These are phyloP conservation scores for Fabriciana adippe DNA, from an alignment of 2,888 invertebrate genomes.

Conservation along the genomic window DNA sequence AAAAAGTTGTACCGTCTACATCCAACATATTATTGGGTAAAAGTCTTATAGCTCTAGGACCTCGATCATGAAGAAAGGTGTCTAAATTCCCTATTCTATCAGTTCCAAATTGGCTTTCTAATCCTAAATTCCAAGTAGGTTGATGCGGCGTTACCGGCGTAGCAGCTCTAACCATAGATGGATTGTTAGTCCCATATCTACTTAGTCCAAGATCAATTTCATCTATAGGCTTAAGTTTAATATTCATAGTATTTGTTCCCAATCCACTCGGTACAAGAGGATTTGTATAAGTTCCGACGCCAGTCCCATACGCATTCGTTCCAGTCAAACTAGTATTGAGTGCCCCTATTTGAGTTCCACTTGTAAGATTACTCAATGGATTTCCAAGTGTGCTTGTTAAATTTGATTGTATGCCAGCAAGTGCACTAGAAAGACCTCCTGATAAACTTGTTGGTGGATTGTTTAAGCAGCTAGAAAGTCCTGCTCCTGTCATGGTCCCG, in stretches of 20 bases:
- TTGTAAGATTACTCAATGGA: conserved; percentile 67
- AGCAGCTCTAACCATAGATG: conserved; percentile 78
- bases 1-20: conserved; percentile 67
- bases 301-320: conserved; percentile 65
- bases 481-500: conserved; percentile 76
- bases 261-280: conserved; percentile 83
- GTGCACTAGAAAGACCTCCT: conserved; percentile 67
- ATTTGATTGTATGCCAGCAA: conserved; percentile 72
- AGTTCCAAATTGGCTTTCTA: conserved; percentile 83
- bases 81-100: conserved; percentile 82
- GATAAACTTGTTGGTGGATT: conserved; percentile 73
- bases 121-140: conserved; percentile 81
- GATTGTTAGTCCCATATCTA: conserved; percentile 76
- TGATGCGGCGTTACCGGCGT: conserved; percentile 86
- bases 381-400: conserved; percentile 71
- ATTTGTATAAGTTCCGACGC: conserved; percentile 84
- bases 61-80: conserved; percentile 83
- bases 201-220: conserved; percentile 86
- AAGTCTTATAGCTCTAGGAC: conserved; percentile 80
- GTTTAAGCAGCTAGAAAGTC: conserved; percentile 70
- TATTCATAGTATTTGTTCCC: conserved; percentile 82
- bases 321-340: conserved; percentile 70
- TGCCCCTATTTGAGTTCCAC: conserved; percentile 68
- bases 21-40: conserved; percentile 75
- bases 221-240: conserved; percentile 87